These are phyloP conservation scores for Limenitis camilla DNA, from an alignment of 2,888 invertebrate species.

Conservation along the genomic window DNA sequence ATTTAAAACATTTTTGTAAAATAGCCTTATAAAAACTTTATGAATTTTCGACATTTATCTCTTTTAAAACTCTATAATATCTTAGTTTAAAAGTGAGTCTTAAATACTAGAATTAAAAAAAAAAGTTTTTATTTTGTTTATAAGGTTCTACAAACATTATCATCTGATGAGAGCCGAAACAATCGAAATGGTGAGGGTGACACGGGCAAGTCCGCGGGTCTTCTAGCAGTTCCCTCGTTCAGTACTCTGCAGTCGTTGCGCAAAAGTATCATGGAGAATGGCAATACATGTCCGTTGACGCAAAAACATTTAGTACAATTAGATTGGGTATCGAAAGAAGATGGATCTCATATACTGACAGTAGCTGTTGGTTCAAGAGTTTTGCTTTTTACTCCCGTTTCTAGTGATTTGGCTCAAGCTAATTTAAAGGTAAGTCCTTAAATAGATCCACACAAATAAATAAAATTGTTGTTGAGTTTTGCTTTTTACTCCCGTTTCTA, in stretches of 20 bases:
- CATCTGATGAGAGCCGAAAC: constrained; percentile 82
- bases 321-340: constrained; percentile 99
- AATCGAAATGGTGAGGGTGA: constrained; percentile 74
- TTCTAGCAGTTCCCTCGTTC: constrained; percentile 92
- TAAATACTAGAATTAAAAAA: background rate
- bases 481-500: constrained; percentile 94
- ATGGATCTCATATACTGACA: constrained; percentile 97
- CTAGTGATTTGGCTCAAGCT: constrained; percentile 94
- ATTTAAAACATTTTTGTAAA: too few species aligned
- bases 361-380: constrained; percentile 96
- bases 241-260: constrained; percentile 90
- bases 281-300: constrained; percentile 91
- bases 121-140: background rate
- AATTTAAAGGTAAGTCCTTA: constrained; percentile 81
- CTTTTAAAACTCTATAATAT: too few species aligned
- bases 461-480: too few species aligned
- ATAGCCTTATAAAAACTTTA: too few species aligned
- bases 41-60: too few species aligned
- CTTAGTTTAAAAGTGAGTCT: too few species aligned
- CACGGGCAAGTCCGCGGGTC: constrained; percentile 71
- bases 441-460: too few species aligned
- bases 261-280: constrained; percentile 92
- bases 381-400: constrained; percentile 93
- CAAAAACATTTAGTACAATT: constrained; percentile 95
- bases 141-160: constrained; percentile 83